Conservation (phyloP, 2,888 invertebrate genomes). For the Tipula unca region DNA sequence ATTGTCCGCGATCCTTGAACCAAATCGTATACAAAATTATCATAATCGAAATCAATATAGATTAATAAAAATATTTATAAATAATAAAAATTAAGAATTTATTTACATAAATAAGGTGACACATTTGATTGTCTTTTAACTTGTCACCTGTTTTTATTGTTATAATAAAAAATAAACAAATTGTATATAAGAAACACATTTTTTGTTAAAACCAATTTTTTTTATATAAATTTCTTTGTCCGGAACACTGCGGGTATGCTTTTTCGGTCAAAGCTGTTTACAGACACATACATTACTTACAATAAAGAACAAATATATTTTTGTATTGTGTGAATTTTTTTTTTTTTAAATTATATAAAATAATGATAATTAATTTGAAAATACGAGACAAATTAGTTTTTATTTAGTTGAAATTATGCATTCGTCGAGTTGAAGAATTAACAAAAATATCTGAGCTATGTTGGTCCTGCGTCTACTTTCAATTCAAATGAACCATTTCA, state of each 20-base stretch:
- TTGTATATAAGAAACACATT: constrained; percentile 14
- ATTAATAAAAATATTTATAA: background rate
- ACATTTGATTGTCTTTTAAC: constrained; percentile 15
- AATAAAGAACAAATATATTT: background rate
- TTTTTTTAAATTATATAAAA: background rate
- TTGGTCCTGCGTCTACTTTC: too few relatives aligned
- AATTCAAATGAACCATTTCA: too few relatives aligned
- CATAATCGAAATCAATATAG: background rate
- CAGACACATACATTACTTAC: background rate
- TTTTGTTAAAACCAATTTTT: background rate
- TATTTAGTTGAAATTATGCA: too few relatives aligned
- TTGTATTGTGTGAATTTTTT: background rate
- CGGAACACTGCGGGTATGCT: background rate
- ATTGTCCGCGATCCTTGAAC: background rate
- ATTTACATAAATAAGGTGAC: constrained; percentile 15
- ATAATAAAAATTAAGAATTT: constrained; percentile 8
- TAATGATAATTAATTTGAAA: background rate
- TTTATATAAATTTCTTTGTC: background rate
- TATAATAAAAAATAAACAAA: background rate
- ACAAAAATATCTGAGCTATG: too few relatives aligned
- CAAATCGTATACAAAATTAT: background rate
- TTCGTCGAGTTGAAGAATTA: too few relatives aligned
- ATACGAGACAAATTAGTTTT: background rate
- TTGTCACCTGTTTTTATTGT: constrained; percentile 16
- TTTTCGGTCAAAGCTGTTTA: constrained; percentile 2